These are phyloP conservation scores for Mya arenaria DNA, from an alignment of 1,140 invertebrate genomes.

Conservation along the genomic window DNA sequence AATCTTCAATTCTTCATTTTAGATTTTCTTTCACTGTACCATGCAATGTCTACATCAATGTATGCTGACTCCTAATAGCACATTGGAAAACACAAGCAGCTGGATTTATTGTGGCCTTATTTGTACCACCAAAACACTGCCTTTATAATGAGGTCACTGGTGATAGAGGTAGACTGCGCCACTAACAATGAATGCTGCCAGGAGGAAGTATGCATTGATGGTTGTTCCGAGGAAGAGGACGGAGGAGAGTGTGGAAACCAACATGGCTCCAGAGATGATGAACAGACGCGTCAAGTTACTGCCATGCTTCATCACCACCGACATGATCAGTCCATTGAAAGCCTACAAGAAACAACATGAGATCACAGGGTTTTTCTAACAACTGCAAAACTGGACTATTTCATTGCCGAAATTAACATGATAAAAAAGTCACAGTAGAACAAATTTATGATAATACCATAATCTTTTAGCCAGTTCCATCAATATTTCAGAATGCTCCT, in stretches of 20 bases:
- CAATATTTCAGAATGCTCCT: too few relatives aligned
- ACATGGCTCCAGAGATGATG: conserved; percentile 78
- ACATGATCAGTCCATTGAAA: conserved; percentile 78
- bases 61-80: too few relatives aligned
- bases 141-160: too few relatives aligned
- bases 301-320: conserved; percentile 79
- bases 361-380: too few relatives aligned
- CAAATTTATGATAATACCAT: not conserved
- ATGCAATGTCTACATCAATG: too few relatives aligned
- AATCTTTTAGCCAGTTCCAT: not conserved
- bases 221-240: conserved; percentile 71
- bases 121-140: too few relatives aligned
- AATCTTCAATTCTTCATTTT: too few relatives aligned
- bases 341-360: conserved; percentile 68
- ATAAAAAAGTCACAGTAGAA: not conserved
- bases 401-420: too few relatives aligned
- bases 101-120: too few relatives aligned
- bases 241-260: conserved; percentile 76
- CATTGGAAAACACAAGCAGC: too few relatives aligned
- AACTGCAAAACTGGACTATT: too few relatives aligned
- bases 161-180: conserved; percentile 73
- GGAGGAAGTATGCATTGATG: conserved; percentile 73
- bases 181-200: conserved; percentile 69
- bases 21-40: too few relatives aligned
- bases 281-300: conserved; percentile 80